Evolutionary conservation across 2,797 vertebrate genomes (phyloP).

Genomic region (Enteromius afrohamiltoni): DNA sequence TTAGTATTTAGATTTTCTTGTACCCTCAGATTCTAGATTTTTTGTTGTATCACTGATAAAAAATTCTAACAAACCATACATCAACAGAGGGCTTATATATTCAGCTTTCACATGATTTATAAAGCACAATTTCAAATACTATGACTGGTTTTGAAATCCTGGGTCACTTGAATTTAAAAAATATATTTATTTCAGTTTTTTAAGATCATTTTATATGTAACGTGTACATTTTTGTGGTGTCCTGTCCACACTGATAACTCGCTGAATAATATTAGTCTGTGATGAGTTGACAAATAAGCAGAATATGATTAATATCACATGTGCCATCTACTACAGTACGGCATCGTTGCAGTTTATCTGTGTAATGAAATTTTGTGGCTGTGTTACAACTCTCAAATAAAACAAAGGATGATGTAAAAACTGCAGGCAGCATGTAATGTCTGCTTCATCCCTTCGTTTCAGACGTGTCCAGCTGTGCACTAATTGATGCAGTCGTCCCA

Average conservation of each 20-base stretch:
- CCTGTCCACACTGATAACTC: background rate
- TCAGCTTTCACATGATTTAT: too few relatives aligned
- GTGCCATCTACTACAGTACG: background rate
- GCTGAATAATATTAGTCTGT: background rate
- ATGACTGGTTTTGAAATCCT: too few relatives aligned
- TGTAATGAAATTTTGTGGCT: conserved; percentile 28
- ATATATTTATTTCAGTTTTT: too few relatives aligned
- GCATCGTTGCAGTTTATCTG: conserved; percentile 27
- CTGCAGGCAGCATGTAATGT: conserved; percentile 45
- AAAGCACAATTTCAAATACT: too few relatives aligned
- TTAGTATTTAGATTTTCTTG: too few relatives aligned
- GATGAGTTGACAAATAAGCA: conserved; percentile 4
- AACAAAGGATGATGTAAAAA: conserved; percentile 47
- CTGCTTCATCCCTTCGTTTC: conserved; percentile 37
- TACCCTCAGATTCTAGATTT: too few relatives aligned
- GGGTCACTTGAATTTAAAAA: background rate
- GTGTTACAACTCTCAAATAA: conserved; percentile 27
- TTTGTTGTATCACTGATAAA: too few relatives aligned
- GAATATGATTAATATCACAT: background rate
- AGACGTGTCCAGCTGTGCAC: conserved; percentile 54
- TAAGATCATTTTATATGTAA: too few relatives aligned
- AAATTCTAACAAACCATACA: too few relatives aligned
- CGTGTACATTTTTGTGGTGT: background rate
- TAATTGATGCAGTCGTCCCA: conserved; percentile 51
- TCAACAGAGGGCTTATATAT: too few relatives aligned